A percentile compares a stretch with the other conserved stretches of the same genome.
Evolutionary conservation across 2,797 vertebrate genomes (phyloP).

Genomic region (Florisuga fusca): DNA sequence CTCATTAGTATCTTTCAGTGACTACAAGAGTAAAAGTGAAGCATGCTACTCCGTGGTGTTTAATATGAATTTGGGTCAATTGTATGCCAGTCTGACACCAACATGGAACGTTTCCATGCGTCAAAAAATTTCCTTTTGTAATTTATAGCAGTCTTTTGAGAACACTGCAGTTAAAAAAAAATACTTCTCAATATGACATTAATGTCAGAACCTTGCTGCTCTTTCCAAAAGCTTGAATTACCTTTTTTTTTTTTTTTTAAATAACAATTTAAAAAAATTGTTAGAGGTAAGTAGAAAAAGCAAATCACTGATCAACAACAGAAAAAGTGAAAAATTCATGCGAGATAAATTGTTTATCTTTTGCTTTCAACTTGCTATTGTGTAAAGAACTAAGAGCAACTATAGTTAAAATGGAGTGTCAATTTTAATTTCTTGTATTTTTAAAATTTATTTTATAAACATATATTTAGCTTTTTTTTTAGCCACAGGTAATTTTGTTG

Average conservation of each 20-base stretch:
- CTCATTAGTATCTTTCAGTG: neutral
- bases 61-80: neutral
- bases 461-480: neutral
- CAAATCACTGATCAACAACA: neutral
- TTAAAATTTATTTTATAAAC: neutral
- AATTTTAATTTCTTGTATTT: neutral
- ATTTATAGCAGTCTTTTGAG: neutral
- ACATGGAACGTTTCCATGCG: neutral
- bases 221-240: neutral
- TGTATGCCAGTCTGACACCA: neutral
- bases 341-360: neutral
- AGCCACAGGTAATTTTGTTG: neutral
- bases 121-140: neutral
- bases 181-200: neutral
- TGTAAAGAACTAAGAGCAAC: neutral
- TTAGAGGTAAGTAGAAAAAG: neutral
- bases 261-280: neutral
- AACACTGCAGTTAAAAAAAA: neutral
- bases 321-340: neutral
- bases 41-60: neutral
- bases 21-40: neutral
- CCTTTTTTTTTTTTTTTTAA: neutral
- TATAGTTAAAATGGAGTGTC: neutral
- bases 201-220: conserved; percentile 17
- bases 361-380: neutral